Evolutionary conservation across 2,888 invertebrate genomes (phyloP), one percentile per base, ranked within the genome.

Genomic region (Ectobius pallidus): DNA sequence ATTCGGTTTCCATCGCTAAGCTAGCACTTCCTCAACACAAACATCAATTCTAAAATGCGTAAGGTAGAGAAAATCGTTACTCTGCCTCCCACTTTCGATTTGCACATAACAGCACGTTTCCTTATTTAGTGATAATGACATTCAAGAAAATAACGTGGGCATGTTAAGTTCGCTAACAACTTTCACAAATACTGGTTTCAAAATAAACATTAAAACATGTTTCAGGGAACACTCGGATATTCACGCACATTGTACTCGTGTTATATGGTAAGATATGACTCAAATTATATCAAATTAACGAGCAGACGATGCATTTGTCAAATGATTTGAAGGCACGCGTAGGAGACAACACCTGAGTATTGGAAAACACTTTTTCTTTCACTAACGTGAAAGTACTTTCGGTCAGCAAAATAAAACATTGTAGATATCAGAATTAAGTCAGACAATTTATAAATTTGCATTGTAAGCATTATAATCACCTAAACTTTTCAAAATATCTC

Each of bases 71-170:
- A 30, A 58, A 30, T n/a, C 11, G 27, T n/a, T 16, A 58, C 18
- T 14, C 27, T 30, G 27, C 58, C 58, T 58, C 58, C 58, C 58
- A 58, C 58, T 58, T 58, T 58, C 30, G 30, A 58, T n/a, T 30
- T 58, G 30, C 58, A 58, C 14, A 58, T 30, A 30, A 55, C 27
- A 49, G 34, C 63, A 65, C 30, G 44, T 44, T 65, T 65, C 65
- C 65, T 65, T 65, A 65, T 65, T 44, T 65, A 65, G 65, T 27
- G 46, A 65, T 30, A 65, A 46, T 44, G 65, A 62, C 65, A 65
- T 27, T 65, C 65, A 46, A 16, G 16, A 44, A 65, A 7, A 27
- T 46, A 44, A 46, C 46, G 65, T 65, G 65, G 65, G 65, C 11
- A n/a, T 20, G 25, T 6, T 52, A 2, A n/a, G 18, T 58, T 58